These are phyloP conservation scores for Aptenodytes forsteri DNA, from an alignment of 2,113 vertebrate species.

Conservation along the genomic window DNA sequence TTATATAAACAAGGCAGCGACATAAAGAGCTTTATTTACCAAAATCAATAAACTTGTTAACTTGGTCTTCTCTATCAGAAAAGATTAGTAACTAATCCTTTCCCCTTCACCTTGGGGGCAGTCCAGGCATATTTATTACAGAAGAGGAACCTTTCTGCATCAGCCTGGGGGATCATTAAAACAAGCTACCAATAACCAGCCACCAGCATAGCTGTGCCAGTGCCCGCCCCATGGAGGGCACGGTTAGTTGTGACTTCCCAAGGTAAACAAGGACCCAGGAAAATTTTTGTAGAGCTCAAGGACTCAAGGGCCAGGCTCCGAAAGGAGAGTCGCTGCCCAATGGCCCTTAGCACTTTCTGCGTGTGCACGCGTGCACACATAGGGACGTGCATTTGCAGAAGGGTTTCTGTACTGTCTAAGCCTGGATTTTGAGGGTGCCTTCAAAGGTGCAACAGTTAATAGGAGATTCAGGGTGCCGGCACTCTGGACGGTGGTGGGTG, in stretches of 20 bases:
- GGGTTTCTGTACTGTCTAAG: not conserved
- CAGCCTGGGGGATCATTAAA: not conserved
- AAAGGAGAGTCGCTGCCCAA: not conserved
- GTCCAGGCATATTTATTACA: not conserved
- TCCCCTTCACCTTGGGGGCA: not conserved
- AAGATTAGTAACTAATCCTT: conserved; percentile 19
- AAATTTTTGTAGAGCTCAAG: not conserved
- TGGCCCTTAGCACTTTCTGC: too few relatives aligned
- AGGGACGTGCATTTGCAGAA: not conserved
- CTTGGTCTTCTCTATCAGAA: not conserved
- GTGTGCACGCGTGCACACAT: accelerated
- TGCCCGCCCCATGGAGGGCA: accelerated
- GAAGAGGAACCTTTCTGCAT: not conserved
- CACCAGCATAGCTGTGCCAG: too few relatives aligned
- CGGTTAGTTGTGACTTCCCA: not conserved
- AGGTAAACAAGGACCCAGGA: not conserved
- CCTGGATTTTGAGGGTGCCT: not conserved
- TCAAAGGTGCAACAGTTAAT: not conserved
- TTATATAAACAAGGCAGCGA: not conserved
- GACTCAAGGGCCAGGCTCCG: not conserved
- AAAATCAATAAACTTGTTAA: conserved; percentile 35
- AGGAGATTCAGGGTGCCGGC: not conserved
- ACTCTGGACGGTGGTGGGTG: not conserved
- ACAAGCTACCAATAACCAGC: not conserved
- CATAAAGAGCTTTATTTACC: not conserved